Percentiles rank a stretch among this genome's conserved stretches.
Evolutionary conservation across 2,113 vertebrate species (phyloP).

Genomic region (Uria aalge): DNA sequence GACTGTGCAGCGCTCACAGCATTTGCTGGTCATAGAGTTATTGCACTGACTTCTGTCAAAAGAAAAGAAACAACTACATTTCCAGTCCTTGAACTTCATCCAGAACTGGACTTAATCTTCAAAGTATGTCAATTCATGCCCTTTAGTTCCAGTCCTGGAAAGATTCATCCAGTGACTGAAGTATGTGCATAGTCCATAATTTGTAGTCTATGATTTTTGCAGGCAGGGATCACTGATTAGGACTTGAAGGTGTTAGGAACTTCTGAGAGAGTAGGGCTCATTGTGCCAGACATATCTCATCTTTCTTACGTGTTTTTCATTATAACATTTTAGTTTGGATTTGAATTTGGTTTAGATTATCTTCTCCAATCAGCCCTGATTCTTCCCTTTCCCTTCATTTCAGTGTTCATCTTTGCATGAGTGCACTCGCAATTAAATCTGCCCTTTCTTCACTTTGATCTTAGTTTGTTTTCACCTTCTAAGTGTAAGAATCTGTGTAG

Average conservation of each 20-base stretch:
- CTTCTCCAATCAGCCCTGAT: not conserved
- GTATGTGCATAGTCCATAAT: not conserved
- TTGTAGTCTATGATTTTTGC: not conserved
- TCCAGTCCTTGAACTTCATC: not conserved
- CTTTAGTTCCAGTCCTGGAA: not conserved
- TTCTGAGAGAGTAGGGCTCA: not conserved
- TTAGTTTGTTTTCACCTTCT: not conserved
- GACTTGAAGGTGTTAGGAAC: not conserved
- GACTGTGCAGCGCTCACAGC: not conserved
- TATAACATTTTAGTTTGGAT: not conserved
- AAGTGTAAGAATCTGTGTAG: not conserved
- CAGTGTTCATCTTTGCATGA: not conserved
- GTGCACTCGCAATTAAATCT: not conserved
- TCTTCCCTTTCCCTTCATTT: not conserved
- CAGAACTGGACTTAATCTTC: not conserved
- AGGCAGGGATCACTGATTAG: not conserved
- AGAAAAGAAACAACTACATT: not conserved
- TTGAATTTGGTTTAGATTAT: not conserved
- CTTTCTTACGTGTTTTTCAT: not conserved
- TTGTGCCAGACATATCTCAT: not conserved
- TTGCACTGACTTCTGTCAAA: not conserved
- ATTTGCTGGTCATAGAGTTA: not conserved
- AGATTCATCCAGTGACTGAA: not conserved
- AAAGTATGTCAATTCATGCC: not conserved
- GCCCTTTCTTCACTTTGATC: not conserved